phyloP scores from a whole-genome alignment of 2,113 vertebrate genomes.

The Megalops atlanticus region DNA sequence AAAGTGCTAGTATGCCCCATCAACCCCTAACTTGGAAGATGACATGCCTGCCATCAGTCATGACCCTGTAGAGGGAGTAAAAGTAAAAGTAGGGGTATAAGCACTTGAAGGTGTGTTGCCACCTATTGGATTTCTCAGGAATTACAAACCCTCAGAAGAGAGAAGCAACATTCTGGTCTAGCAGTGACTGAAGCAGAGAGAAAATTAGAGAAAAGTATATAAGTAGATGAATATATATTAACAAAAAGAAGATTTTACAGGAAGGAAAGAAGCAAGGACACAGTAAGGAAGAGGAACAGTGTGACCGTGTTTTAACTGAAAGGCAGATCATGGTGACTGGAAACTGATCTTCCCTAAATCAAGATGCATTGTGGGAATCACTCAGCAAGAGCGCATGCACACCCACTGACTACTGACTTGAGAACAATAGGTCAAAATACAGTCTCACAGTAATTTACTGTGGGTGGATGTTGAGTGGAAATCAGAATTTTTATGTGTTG shows the following conservation, averaged over 20 bases:
- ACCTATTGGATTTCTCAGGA: slow-evolving; percentile 4
- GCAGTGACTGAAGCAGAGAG: background rate
- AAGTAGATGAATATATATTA: too few species aligned
- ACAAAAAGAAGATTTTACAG: too few species aligned
- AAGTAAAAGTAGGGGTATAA: background rate
- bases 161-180: background rate
- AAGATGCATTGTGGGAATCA: too few species aligned
- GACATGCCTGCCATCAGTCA: background rate
- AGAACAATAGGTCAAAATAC: background rate
- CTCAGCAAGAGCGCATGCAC: too few species aligned
- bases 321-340: background rate
- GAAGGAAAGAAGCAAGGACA: too few species aligned
- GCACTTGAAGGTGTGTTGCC: slow-evolving; percentile 13
- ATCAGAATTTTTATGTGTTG: background rate
- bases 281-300: too few species aligned
- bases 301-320: too few species aligned
- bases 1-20: too few species aligned
- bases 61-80: too few species aligned
- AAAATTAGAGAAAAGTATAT: background rate
- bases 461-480: background rate
- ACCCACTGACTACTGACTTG: background rate
- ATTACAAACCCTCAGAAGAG: background rate
- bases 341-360: background rate
- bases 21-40: too few species aligned
- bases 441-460: background rate